Evolutionary conservation across 2,888 invertebrate genomes (phyloP), one percentile per base, ranked within the genome.

Genomic region (Drosophila rellima): DNA sequence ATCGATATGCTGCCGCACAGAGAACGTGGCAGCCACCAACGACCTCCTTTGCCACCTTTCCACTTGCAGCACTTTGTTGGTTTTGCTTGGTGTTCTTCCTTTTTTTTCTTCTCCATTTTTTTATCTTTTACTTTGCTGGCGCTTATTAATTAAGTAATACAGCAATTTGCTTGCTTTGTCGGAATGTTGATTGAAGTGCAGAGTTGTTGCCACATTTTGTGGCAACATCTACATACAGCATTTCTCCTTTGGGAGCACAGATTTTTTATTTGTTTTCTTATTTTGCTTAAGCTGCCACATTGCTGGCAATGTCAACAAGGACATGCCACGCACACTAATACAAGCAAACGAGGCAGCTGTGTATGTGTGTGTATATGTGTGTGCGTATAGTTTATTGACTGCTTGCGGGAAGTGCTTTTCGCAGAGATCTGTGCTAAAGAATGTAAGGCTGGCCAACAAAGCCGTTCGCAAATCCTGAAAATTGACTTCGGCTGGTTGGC

Each of bases 1-100:
- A 91, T 91, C 91, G 91, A 91, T 91, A 91, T 90, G 88, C 87
- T 88, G 86, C 81, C 82, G 82, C 80, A 40, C 35, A 39, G 68
- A 35, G 71, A 76, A 84, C 80, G 81, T 83, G 83, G 80, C 71
- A 63, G 72, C 62, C 57, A 55, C 17, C 42, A n/a, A n/a, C n/a
- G n/a, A n/a, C 29, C n/a, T 7, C 31, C 20, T 29, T 2, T 44
- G 39, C 23, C 18, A 7, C 52, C 45, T 35, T 8, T 40, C 48
- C 55, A 35, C 42, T 40, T 37, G 56, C 61, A 50, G 45, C 60
- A 33, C 44, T 29, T 29, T n/a, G 51, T 57, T 54, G 33, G 6
- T 37, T 48, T 65, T 45, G 44, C 51, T 51, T 65, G 56, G 68
- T 59, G 50, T 47, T 35, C 44, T 20, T 56, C 17, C 48, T 44